Evolutionary conservation across 2,888 invertebrate species (phyloP).

Genomic region (Temnothorax rugatulus): DNA sequence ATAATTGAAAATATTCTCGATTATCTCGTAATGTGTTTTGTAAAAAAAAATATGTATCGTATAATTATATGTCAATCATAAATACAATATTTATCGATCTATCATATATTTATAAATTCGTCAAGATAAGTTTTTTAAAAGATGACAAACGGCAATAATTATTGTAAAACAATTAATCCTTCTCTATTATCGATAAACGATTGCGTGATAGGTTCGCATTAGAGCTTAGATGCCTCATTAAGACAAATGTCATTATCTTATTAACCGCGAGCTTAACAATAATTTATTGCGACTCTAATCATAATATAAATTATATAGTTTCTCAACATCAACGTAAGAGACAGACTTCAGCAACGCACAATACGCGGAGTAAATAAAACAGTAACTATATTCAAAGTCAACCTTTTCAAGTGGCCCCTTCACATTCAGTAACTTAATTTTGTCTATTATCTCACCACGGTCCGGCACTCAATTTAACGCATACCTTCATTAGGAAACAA

Average conservation of each 20-base stretch:
- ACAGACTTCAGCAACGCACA: constrained; percentile 48
- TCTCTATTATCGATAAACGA: constrained; percentile 27
- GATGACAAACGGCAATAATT: background rate
- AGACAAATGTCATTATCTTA: constrained; percentile 62
- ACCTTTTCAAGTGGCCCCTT: background rate
- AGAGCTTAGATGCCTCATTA: background rate
- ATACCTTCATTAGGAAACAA: background rate
- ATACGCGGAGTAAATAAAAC: constrained; percentile 54
- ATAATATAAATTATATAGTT: constrained; percentile 63
- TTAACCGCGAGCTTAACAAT: constrained; percentile 35
- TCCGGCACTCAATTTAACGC: background rate
- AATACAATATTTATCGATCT: background rate
- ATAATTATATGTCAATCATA: background rate
- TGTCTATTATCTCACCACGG: background rate
- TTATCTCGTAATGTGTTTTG: background rate
- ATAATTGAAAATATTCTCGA: background rate
- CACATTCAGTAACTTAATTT: constrained; percentile 34
- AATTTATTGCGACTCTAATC: constrained; percentile 53
- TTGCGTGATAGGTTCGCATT: constrained; percentile 12
- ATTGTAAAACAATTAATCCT: background rate
- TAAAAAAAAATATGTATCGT: background rate
- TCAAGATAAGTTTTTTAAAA: background rate
- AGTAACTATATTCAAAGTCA: constrained; percentile 10
- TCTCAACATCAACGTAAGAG: constrained; percentile 61
- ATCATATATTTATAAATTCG: background rate